Percentiles rank a stretch among this genome's conserved stretches.
Conservation (phyloP, 1,140 invertebrate genomes). For the Drusus annulatus region DNA sequence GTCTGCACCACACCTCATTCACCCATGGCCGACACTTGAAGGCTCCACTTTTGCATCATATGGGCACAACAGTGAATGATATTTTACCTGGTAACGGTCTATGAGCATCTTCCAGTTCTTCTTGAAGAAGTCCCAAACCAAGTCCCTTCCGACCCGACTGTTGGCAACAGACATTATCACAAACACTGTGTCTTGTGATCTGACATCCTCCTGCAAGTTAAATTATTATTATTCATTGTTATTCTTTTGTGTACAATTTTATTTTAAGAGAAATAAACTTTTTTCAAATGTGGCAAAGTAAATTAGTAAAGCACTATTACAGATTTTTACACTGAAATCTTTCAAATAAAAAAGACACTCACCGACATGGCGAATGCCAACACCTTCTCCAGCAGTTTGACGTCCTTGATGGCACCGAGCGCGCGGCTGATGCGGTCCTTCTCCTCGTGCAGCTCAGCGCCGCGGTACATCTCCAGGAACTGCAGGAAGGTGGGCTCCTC, state of each 20-base stretch:
- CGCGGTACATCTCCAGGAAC: constrained; percentile 87
- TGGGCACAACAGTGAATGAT: background rate
- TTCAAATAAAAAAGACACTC: constrained; percentile 66
- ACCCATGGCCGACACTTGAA: too few relatives aligned
- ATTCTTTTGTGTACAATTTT: too few relatives aligned
- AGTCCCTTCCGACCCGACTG: constrained; percentile 82
- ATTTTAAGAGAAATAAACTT: too few relatives aligned
- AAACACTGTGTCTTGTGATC: constrained; percentile 91
- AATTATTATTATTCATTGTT: background rate
- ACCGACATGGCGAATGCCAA: constrained; percentile 92
- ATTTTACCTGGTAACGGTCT: constrained; percentile 80
- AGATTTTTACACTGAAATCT: too few relatives aligned
- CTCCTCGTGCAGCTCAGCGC: constrained; percentile 92
- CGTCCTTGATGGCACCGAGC: constrained; percentile 83
- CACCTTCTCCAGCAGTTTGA: constrained; percentile 81
- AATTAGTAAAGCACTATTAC: too few relatives aligned
- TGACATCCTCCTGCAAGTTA: constrained; percentile 83
- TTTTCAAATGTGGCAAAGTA: too few relatives aligned
- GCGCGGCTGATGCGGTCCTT: constrained; percentile 90
- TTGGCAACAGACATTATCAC: constrained; percentile 89
- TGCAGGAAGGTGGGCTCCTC: constrained; percentile 81
- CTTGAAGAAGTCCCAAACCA: constrained; percentile 94
- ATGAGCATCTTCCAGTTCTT: constrained; percentile 85
- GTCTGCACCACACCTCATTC: too few relatives aligned
- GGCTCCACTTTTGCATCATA: too few relatives aligned